A percentile compares a stretch with the other conserved stretches of the same genome.
phyloP scores from a whole-genome alignment of 2,888 invertebrate species.

The Cephus runcator region DNA sequence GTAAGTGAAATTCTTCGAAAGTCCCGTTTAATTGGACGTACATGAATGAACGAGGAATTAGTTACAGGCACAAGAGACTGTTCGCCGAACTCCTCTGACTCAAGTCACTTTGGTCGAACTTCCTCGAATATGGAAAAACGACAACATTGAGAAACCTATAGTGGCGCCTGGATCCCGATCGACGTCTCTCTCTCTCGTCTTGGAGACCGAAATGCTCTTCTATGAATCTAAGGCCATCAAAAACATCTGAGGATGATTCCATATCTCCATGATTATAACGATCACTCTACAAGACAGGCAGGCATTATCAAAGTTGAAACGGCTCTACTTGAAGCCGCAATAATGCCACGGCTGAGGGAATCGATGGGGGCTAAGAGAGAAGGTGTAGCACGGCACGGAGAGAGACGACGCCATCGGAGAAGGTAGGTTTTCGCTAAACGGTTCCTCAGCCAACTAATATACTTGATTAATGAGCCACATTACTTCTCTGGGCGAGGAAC shows the following conservation, averaged over 20 bases:
- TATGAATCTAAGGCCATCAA: no score
- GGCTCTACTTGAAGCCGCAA: slow-evolving; percentile 17
- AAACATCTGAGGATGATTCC: no score
- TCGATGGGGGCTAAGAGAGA: no score
- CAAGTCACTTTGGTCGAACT: not conserved
- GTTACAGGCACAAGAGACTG: slow-evolving; percentile 36
- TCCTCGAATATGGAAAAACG: not conserved
- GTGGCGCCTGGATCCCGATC: no score
- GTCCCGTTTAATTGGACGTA: slow-evolving; percentile 54
- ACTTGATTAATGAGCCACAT: slow-evolving; percentile 32
- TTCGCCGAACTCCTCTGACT: not conserved
- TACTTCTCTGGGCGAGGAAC: slow-evolving; percentile 15
- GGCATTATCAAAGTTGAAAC: slow-evolving; percentile 26
- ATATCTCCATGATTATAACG: not conserved
- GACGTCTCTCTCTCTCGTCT: no score
- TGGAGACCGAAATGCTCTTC: no score
- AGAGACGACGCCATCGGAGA: no score
- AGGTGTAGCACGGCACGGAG: no score
- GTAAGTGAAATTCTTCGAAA: slow-evolving; percentile 58
- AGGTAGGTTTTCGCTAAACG: not conserved
- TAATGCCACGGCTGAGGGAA: slow-evolving; percentile 3
- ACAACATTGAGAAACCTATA: no score
- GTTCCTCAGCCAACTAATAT: slow-evolving; percentile 23
- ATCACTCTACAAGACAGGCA: not conserved
- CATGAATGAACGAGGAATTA: slow-evolving; percentile 40